phyloP scores from a whole-genome alignment of 2,113 vertebrate genomes.

The Dromiciops gliroides region DNA sequence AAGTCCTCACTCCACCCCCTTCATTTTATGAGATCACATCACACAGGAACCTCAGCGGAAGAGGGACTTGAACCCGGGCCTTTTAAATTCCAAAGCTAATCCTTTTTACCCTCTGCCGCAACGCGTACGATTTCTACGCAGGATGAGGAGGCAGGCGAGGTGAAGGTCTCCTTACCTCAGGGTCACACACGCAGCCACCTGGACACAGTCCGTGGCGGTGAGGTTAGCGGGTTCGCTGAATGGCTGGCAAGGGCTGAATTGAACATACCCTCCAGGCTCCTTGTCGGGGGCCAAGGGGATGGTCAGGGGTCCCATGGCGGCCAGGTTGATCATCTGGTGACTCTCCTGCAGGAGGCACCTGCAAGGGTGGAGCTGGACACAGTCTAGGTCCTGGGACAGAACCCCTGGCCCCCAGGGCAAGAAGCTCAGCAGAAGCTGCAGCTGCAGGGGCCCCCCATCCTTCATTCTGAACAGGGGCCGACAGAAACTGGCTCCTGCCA shows the following conservation, averaged over 20 bases:
- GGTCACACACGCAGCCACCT: conserved; percentile 79
- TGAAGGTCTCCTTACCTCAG: conserved; percentile 75
- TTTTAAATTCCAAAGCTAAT: not conserved
- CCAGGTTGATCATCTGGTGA: conserved; percentile 83
- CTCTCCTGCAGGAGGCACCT: conserved; percentile 86
- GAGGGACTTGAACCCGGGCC: not conserved
- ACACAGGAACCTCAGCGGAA: not conserved
- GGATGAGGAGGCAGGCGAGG: not conserved
- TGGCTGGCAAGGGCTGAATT: conserved; percentile 84
- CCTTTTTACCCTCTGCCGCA: not conserved
- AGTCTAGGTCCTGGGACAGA: conserved; percentile 55
- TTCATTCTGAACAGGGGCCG: not conserved
- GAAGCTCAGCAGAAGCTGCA: conserved; percentile 13
- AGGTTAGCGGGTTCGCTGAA: conserved; percentile 80
- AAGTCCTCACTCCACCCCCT: not conserved
- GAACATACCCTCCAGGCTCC: conserved; percentile 66
- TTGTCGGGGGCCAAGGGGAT: conserved; percentile 74
- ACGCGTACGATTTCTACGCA: not conserved
- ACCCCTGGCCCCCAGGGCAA: not conserved
- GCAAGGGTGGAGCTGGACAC: conserved; percentile 84
- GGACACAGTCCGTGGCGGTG: conserved; percentile 61
- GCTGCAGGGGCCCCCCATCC: not conserved
- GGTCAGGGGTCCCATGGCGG: conserved; percentile 72
- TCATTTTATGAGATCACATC: not conserved
- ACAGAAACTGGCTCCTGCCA: not conserved